Evolutionary conservation across 2,113 vertebrate species (phyloP), one percentile per base, ranked within the genome.

Genomic region (Syngnathus scovelli): DNA sequence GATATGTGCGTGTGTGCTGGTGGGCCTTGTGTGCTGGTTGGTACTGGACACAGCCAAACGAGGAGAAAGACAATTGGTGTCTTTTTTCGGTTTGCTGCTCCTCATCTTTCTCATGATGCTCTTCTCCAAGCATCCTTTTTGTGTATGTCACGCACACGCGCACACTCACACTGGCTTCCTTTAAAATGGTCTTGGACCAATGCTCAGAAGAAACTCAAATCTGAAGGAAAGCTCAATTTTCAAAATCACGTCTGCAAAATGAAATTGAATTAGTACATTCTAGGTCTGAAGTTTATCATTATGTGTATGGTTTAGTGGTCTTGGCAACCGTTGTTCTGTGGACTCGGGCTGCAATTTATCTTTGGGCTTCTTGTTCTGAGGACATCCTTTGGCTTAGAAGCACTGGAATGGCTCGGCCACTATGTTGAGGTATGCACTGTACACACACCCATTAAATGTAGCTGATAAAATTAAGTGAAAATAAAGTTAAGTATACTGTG

Each of bases 41-140:
- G 68, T 78, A 56, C 83, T 95, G 38, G 93, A 95, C 82, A 94
- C 92, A 0, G 89, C 82, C 63, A 92, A 86, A 68, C 67, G 13
- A 62, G 94, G 93, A 56, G 82, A 61, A 18, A 90, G 13, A 59
- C 90, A 93, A 8, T 74, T 96, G 15, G 87, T 95, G 59, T 95
- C 95, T 16, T 94, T 94, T 62, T 88, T 77, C n/a, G 94, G 94
- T 0, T 87, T 96, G 76, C 19, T 93, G 13, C 65, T 93, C 64
- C 90, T 91, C 37, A 37, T 93, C 70, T 21, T 92, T 54, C 58
- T 93, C 77, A 83, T 91, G 79, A 60, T 93, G 78, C 60, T 94
- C 5, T 96, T 94, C 87, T 97, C 94, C 60, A 96, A 94, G 77
- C 80, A 94, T 51, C 94, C 93, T 76, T 80, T 90, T 59, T 92